Evolutionary conservation across 2,888 invertebrate species (phyloP), one percentile per base, ranked within the genome.

Genomic region (Masnerella sp.): DNA sequence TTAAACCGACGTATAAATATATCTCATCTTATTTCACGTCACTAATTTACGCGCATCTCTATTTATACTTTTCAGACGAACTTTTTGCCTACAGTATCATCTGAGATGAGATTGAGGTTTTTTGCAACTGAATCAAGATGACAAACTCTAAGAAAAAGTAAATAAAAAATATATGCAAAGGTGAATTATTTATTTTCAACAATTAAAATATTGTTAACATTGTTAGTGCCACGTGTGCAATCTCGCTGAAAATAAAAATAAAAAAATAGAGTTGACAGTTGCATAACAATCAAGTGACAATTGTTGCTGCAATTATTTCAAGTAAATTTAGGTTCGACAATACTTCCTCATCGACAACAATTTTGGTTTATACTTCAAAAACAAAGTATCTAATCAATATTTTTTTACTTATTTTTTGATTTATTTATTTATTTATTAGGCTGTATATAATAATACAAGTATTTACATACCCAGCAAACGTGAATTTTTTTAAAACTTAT

Each of bases 1-100:
- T 52, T 17, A 32, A 43, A 25, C 22, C 14, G 12, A n/a, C 25
- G 22, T 43, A 43, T 43, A 43, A 14, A 43, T 25, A 43, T 38
- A 38, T 15, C 38, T n/a, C 8, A 43, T 22, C 3, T 12, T 43
- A 11, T 7, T 47, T 5, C 15, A 22, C 11, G 9, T 42, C 12
- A 20, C 25, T 12, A 12, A 14, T 43, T 22, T 43, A 25, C 43
- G 25, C 11, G 25, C 25, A 5, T 25, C 11, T 25, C 43, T 43
- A 43, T 43, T 43, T 25, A 25, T 43, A 43, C 15, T 25, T 12
- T 43, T 43, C 15, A 1, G 22, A 14, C 22, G 12, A 22, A 25
- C 1, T 43, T 14, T 25, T 25, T 38, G 9, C 5, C 5, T 9
- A 30, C 9, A 4, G 7, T 30, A 7, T 9, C n/a, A 8, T 5